These are phyloP conservation scores for Leptodactylus fuscus DNA, from an alignment of 2,113 vertebrate species.

Conservation along the genomic window DNA sequence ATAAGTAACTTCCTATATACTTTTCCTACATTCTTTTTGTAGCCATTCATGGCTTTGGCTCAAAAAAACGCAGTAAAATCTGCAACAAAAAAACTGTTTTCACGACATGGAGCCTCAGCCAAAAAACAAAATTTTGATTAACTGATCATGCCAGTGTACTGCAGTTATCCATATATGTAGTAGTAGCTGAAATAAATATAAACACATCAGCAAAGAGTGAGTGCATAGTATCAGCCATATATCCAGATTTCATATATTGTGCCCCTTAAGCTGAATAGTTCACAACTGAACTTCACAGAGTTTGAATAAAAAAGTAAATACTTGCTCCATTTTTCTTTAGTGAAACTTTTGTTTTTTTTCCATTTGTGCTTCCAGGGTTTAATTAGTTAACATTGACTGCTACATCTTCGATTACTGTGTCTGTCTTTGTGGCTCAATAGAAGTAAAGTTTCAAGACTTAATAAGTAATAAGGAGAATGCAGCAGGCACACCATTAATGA, in stretches of 20 bases:
- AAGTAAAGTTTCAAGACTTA: conserved; percentile 21
- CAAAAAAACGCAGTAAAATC: too few species aligned
- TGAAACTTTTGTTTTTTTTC: neutral
- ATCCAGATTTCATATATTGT: too few species aligned
- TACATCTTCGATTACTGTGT: conserved; percentile 20
- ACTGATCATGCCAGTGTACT: too few species aligned
- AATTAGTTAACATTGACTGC: conserved; percentile 42
- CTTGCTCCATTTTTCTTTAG: neutral
- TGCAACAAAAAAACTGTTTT: too few species aligned
- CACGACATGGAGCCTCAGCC: too few species aligned
- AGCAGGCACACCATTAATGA: conserved; percentile 15
- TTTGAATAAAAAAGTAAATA: neutral
- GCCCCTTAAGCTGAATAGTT: neutral
- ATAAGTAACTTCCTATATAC: too few species aligned
- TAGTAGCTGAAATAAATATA: neutral
- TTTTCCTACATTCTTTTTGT: too few species aligned
- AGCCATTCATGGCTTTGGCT: too few species aligned
- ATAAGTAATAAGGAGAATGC: conserved; percentile 26
- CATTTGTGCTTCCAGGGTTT: conserved; percentile 21
- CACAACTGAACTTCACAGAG: neutral
- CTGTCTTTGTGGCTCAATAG: conserved; percentile 34
- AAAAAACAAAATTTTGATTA: too few species aligned
- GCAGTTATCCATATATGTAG: neutral
- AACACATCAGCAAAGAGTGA: neutral
- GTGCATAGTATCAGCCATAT: too few species aligned